These are phyloP conservation scores for Bubo blakistoni DNA, from an alignment of 2,113 vertebrate genomes.

Conservation along the genomic window DNA sequence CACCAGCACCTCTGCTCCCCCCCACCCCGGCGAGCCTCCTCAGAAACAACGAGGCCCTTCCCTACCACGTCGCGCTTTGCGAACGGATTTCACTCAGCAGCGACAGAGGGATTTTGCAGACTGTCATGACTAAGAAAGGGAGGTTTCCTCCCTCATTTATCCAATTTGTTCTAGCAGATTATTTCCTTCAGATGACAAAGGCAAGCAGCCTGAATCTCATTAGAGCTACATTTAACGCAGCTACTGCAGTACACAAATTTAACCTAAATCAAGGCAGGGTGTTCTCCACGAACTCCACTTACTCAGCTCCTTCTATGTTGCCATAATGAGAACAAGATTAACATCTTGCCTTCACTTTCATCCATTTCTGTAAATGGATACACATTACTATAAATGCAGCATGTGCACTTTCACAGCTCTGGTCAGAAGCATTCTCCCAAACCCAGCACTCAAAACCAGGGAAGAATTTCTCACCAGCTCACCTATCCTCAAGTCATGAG, in stretches of 20 bases:
- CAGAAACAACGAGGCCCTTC: no score
- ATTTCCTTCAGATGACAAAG: conserved; percentile 7
- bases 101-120: neutral
- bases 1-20: no score
- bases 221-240: neutral
- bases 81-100: neutral
- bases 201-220: neutral
- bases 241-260: neutral
- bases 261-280: neutral
- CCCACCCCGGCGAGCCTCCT: no score
- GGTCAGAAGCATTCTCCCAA: neutral
- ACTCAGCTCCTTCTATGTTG: neutral
- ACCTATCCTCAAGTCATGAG: neutral
- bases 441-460: neutral
- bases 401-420: neutral
- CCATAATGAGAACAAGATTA: neutral
- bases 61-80: neutral
- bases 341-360: neutral
- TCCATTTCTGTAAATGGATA: neutral
- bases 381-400: neutral
- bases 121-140: neutral
- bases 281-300: neutral
- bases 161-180: neutral
- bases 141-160: neutral
- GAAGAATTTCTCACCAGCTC: neutral